Conservation (phyloP, 2,888 invertebrate genomes). For the Dasypolia templi region DNA sequence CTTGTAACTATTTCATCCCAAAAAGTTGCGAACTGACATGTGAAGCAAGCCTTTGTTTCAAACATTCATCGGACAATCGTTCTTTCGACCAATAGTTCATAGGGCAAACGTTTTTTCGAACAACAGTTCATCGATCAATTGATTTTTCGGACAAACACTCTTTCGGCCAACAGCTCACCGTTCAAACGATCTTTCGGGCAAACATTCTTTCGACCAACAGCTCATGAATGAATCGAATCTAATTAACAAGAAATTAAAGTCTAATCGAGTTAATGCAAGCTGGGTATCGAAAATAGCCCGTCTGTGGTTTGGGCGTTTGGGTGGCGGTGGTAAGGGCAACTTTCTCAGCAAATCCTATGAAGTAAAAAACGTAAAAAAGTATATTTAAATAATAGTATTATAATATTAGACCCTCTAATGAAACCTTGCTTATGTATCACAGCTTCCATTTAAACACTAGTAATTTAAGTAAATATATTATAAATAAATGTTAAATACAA, state of each 20-base stretch:
- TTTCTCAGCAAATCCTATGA: neutral
- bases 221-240: neutral
- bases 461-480: conserved; percentile 21
- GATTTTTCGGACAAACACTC: neutral
- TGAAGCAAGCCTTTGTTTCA: neutral
- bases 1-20: neutral
- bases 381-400: conserved; percentile 34
- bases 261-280: neutral
- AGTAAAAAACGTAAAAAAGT: neutral
- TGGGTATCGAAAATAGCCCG: neutral
- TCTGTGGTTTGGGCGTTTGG: too few species aligned
- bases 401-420: conserved; percentile 22
- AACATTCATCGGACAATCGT: neutral
- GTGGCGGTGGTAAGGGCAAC: neutral
- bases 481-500: conserved; percentile 31
- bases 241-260: neutral
- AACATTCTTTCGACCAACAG: neutral
- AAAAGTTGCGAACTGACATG: neutral
- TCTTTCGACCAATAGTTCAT: neutral
- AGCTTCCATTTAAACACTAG: conserved; percentile 42
- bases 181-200: neutral
- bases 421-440: conserved; percentile 34
- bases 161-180: neutral
- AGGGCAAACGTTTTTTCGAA: neutral
- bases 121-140: neutral